Conservation (phyloP, 1,140 invertebrate genomes). For the Penaeus vannamei region DNA sequence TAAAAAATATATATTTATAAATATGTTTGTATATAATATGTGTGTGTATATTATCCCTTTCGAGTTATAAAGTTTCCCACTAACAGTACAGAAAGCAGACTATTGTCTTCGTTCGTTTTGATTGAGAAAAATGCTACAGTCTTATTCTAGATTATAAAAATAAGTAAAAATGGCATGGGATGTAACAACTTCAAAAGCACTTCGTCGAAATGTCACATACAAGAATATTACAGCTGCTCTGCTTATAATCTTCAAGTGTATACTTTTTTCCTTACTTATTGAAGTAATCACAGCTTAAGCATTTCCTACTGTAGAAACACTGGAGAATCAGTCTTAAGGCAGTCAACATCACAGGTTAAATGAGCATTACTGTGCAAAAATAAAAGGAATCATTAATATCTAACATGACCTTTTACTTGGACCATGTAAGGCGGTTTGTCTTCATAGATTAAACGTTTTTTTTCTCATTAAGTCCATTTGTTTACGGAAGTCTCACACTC, state of each 20-base stretch:
- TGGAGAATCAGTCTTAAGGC: slow-evolving; percentile 36
- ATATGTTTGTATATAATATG: too few species aligned
- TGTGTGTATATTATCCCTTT: too few species aligned
- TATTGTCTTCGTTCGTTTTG: too few species aligned
- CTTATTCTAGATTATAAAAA: too few species aligned
- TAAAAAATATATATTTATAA: too few species aligned
- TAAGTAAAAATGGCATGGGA: too few species aligned
- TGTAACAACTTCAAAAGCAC: background rate
- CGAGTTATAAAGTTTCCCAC: too few species aligned
- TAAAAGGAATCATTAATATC: background rate
- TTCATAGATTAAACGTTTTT: background rate
- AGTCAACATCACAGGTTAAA: slow-evolving; percentile 60
- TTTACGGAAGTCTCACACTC: background rate
- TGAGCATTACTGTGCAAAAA: slow-evolving; percentile 37
- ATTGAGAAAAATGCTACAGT: too few species aligned
- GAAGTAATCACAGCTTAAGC: slow-evolving; percentile 45
- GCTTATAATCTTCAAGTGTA: background rate
- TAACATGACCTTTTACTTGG: background rate
- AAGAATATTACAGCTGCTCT: background rate
- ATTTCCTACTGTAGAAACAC: slow-evolving; percentile 32
- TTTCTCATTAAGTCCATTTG: background rate
- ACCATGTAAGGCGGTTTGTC: background rate
- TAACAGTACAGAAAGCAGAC: too few species aligned
- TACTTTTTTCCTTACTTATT: slow-evolving; percentile 3
- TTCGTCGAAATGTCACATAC: slow-evolving; percentile 8